Evolutionary conservation across 2,113 vertebrate genomes (phyloP), one percentile per base, ranked within the genome.

Genomic region (Sterna hirundo): DNA sequence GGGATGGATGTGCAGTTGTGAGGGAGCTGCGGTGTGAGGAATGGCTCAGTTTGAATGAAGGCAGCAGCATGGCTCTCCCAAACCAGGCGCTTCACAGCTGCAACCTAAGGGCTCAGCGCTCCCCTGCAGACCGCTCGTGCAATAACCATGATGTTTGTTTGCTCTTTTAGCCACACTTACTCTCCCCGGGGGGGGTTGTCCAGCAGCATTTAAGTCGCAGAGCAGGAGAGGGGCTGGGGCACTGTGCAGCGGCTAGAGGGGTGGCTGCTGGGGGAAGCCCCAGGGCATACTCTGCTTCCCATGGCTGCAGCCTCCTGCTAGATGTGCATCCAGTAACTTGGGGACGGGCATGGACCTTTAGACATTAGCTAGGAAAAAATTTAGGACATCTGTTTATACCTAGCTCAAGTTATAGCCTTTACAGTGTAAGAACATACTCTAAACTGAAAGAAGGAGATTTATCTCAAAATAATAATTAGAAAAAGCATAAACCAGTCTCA

Each of bases 321-420:
- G 55, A 34, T 55, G 23, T 23, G 70, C 30, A 20, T 54, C 58
- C n/a, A 34, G 1, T 52, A 55, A 44, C 58, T 57, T 32, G 14
- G 25, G 34, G 13, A 10, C 38, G 27, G 71, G 4, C 19, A 32
- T 51, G 52, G 42, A 91, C 23, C 25, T 82, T 69, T 52, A 44
- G 0, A 0, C 15, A 11, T 61, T 72, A 83, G 44, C 13, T 36
- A 70, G 54, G 54, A 83, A 86, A 86, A 86, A 83, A 52, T 22
- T 2, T 42, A 16, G 32, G 21, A 36, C 0, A 0, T 69, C 36
- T 68, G 2, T 82, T 90, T 81, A 61, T 0, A 1, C 42, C 30
- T 62, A 20, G 36, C 18, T 86, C 68, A 83, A 21, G 23, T 34
- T 74, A 15, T 3, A 74, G 71, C 20, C 75, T 93, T 83, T 52